phyloP scores from a whole-genome alignment of 2,797 vertebrate species.

The Zenarchopterus dispar region DNA sequence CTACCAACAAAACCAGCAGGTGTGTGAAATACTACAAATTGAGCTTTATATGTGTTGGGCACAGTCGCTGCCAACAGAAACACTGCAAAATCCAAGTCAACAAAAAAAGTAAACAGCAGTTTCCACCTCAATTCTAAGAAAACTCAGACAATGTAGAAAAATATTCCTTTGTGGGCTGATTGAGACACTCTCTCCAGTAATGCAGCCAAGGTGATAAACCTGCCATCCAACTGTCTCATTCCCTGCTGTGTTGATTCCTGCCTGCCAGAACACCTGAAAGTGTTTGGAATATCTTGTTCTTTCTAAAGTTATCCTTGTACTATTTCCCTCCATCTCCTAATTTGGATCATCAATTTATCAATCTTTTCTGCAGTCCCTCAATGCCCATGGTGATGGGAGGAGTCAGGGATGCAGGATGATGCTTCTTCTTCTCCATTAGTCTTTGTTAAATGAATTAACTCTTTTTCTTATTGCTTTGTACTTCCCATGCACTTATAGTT shows the following conservation, averaged over 20 bases:
- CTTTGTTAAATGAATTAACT: not conserved
- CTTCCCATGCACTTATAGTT: conserved; percentile 1
- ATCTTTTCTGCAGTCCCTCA: conserved; percentile 3
- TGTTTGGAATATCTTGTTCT: conserved; percentile 9
- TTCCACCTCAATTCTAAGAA: conserved; percentile 1
- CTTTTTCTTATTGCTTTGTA: too few relatives aligned
- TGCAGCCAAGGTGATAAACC: conserved; percentile 5
- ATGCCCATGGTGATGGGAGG: not conserved
- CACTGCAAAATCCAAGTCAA: not conserved
- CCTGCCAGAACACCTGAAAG: conserved; percentile 9
- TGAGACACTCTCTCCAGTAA: not conserved
- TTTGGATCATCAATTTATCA: not conserved
- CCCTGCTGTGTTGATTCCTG: conserved; percentile 3
- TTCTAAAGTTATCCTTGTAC: not conserved
- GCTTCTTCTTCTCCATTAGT: not conserved
- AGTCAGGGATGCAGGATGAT: conserved; percentile 1
- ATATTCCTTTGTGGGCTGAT: not conserved
- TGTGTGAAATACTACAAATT: not conserved
- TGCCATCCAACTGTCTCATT: conserved; percentile 9
- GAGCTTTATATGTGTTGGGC: not conserved
- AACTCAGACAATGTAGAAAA: not conserved
- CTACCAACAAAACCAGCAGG: not conserved
- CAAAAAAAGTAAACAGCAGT: not conserved
- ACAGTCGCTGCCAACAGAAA: not conserved
- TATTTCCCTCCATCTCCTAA: not conserved